Evolutionary conservation across 2,797 vertebrate species (phyloP), one percentile per base, ranked within the genome.

Genomic region (Eptatretus atami): DNA sequence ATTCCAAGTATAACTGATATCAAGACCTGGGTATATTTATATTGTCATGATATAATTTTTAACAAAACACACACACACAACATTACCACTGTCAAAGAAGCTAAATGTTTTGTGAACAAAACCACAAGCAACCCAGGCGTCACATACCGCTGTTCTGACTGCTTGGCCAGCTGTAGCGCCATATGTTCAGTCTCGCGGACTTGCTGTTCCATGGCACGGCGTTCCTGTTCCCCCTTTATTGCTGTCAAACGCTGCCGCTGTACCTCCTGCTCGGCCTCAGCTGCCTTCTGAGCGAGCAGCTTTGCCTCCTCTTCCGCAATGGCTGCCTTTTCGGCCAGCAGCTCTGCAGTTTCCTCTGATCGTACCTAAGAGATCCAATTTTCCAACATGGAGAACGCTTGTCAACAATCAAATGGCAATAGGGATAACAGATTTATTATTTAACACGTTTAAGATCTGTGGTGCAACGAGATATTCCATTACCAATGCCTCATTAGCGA

Each of bases 301-400:
- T 87, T 86, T 57, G 86, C 85, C 68, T 93, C 86, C 64, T 88
- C 86, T 66, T 87, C 81, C 0, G 84, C 85, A 19, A 93, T 93
- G 74, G 86, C 84, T 65, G 84, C 85, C 70, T 93, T 93, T 74
- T 93, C 85, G 4, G 84, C 85, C 71, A 93, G 73, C 65, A 93
- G 74, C 70, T 93, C 86, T 0, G 85, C 83, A 0, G 84, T 78
- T 71, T 85, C 85, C 72, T 88, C 83, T 1, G 86, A 88, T 24
- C 82, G 79, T 63, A 82, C 71, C 85, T 93, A 65, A 67, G 31
- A 31, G 53, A 25, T 31, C 11, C 57, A 10, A 44, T 44, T 44
- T 44, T 44, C 31, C 31, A 44, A 44, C 4, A 8, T 44, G 31
- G 31, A 44, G 31, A 44, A 44, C 6, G 6, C 31, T 44, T 8